Conservation (phyloP, 2,113 vertebrate genomes). For the Melanostigma gelatinosum region DNA sequence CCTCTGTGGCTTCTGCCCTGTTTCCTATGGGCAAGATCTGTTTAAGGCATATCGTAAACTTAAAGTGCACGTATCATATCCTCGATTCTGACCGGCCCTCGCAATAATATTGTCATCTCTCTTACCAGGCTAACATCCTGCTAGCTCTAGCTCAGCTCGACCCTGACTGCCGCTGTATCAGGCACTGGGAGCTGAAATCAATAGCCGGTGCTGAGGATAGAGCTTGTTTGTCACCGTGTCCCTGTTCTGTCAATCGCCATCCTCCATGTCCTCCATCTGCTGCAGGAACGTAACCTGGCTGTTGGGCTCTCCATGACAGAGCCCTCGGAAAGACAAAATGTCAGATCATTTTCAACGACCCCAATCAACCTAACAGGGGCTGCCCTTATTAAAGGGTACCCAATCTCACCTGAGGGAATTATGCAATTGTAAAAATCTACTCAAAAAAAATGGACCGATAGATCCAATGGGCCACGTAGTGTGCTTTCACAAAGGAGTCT, state of each 20-base stretch:
- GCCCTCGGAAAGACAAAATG: constrained; percentile 53
- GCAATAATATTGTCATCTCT: constrained; percentile 57
- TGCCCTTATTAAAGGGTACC: constrained; percentile 24
- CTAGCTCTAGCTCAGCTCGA: constrained; percentile 56
- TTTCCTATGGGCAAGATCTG: constrained; percentile 12
- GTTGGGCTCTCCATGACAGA: constrained; percentile 47
- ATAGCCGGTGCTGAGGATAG: constrained; percentile 65
- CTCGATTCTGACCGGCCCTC: constrained; percentile 48
- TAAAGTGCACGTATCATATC: constrained; percentile 37
- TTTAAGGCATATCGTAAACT: constrained; percentile 23
- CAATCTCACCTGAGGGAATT: not conserved
- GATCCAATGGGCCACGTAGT: not conserved
- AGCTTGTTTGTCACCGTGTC: constrained; percentile 74
- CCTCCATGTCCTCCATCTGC: constrained; percentile 55
- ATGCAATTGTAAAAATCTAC: not conserved
- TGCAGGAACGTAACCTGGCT: constrained; percentile 41
- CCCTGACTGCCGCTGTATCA: constrained; percentile 73
- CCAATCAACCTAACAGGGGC: not conserved
- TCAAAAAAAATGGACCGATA: not conserved
- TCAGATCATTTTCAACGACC: constrained; percentile 46
- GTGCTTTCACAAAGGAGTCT: not conserved
- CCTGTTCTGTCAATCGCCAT: constrained; percentile 75
- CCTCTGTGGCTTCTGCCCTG: constrained; percentile 6
- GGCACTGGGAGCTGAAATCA: constrained; percentile 76
- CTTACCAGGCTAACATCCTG: constrained; percentile 56